Conservation (phyloP, 2,888 invertebrate genomes). For the Lepidocyrtinus sp. region DNA sequence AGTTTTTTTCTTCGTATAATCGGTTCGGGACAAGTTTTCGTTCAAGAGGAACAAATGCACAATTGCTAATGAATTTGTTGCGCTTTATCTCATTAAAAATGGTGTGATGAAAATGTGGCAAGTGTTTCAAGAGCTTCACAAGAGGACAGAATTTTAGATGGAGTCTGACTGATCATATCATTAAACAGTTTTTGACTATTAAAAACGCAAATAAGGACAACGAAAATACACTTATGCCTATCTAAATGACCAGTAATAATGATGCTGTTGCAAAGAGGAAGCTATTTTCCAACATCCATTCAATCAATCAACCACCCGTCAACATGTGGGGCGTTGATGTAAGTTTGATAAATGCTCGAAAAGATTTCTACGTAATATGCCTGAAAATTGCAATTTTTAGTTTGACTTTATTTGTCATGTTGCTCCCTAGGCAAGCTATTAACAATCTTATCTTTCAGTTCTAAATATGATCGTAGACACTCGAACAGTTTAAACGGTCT, state of each 20-base stretch:
- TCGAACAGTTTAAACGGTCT: no score
- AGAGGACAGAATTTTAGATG: no score
- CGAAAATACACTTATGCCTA: neutral
- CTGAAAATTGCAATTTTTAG: neutral
- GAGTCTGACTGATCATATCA: constrained; percentile 54
- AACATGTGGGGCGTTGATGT: constrained; percentile 25
- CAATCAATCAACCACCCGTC: constrained; percentile 15
- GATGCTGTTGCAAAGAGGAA: neutral
- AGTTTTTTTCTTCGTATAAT: neutral
- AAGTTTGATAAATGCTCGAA: constrained; percentile 29
- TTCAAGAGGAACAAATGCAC: constrained; percentile 30
- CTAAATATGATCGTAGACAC: no score
- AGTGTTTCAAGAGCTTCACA: neutral
- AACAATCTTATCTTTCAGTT: constrained; percentile 1
- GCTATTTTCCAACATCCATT: neutral
- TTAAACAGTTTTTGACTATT: constrained; percentile 13
- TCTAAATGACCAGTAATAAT: constrained; percentile 6
- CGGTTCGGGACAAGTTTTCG: neutral
- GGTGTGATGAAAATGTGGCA: neutral
- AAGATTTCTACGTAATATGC: no score
- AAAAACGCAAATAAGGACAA: constrained; percentile 39
- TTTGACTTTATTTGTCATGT: neutral
- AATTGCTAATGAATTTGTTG: constrained; percentile 50
- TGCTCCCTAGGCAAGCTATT: neutral
- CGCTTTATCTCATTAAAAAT: constrained; percentile 25